phyloP scores from a whole-genome alignment of 2,113 vertebrate species.

The Anarrhichthys ocellatus region DNA sequence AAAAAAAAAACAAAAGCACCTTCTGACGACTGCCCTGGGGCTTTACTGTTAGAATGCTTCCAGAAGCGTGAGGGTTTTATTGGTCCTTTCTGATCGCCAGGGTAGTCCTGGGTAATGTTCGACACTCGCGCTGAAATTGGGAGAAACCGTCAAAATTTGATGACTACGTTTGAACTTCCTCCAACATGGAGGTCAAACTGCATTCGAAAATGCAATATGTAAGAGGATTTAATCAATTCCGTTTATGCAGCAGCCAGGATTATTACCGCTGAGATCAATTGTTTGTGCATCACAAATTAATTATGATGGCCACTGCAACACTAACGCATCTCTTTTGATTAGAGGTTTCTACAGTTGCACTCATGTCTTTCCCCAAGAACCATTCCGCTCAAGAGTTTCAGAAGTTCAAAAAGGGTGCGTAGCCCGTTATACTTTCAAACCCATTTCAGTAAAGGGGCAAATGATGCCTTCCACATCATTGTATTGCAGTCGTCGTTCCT shows the following conservation, averaged over 20 bases:
- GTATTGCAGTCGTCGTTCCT: conserved; percentile 68
- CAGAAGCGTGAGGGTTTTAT: conserved; percentile 41
- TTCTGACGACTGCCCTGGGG: conserved; percentile 39
- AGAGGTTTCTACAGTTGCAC: not conserved
- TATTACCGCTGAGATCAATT: conserved; percentile 54
- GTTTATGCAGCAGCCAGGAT: conserved; percentile 52
- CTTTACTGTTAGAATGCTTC: conserved; percentile 48
- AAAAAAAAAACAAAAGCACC: conserved; percentile 33
- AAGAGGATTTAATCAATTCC: conserved; percentile 50
- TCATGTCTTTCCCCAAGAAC: conserved; percentile 4
- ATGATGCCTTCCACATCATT: conserved; percentile 71
- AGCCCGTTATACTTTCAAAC: conserved; percentile 52
- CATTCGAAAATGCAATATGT: conserved; percentile 60
- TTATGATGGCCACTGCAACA: conserved; percentile 11
- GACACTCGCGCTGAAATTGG: conserved; percentile 24
- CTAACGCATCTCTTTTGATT: conserved; percentile 3
- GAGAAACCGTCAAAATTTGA: conserved; percentile 39
- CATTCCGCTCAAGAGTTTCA: not conserved
- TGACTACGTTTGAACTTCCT: conserved; percentile 39
- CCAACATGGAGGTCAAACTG: conserved; percentile 38
- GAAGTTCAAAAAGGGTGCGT: conserved; percentile 22
- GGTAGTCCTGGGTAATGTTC: conserved; percentile 36
- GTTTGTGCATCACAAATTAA: conserved; percentile 56
- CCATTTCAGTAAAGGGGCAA: conserved; percentile 73
- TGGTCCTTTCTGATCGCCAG: conserved; percentile 50